Evolutionary conservation across 2,888 invertebrate genomes (phyloP).

Genomic region (Lasioglossum figueresi): DNA sequence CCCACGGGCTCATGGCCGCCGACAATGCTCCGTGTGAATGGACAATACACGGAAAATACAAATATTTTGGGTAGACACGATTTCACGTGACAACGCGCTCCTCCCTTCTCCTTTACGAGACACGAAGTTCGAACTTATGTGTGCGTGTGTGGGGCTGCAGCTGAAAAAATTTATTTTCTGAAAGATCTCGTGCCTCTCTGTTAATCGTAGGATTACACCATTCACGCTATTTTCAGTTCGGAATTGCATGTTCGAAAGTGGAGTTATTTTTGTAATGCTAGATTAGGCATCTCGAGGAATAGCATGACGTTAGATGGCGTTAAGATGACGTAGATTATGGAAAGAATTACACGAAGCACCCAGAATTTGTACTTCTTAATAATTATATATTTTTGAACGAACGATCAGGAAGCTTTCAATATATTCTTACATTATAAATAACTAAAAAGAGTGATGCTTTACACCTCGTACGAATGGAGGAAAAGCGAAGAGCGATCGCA

Average conservation of each 20-base stretch:
- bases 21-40: slow-evolving; percentile 59
- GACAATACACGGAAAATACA: slow-evolving; percentile 73
- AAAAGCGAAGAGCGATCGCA: not conserved
- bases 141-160: slow-evolving; percentile 26
- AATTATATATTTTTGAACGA: too few species aligned
- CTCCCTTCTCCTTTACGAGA: slow-evolving; percentile 54
- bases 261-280: not conserved
- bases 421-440: not conserved
- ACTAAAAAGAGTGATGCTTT: not conserved
- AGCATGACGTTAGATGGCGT: not conserved
- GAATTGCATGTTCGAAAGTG: not conserved
- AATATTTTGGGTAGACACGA: slow-evolving; percentile 79
- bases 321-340: not conserved
- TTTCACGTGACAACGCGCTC: slow-evolving; percentile 74
- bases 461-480: not conserved
- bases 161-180: slow-evolving; percentile 51
- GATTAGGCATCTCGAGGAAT: not conserved
- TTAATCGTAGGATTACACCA: slow-evolving; percentile 42
- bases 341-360: not conserved
- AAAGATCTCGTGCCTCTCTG: slow-evolving; percentile 1
- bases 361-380: too few species aligned
- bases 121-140: slow-evolving; percentile 22
- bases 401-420: not conserved
- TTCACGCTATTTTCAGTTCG: not conserved
- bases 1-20: slow-evolving; percentile 46